Conservation (phyloP, 2,888 invertebrate genomes). For the Cybosia mesomella region DNA sequence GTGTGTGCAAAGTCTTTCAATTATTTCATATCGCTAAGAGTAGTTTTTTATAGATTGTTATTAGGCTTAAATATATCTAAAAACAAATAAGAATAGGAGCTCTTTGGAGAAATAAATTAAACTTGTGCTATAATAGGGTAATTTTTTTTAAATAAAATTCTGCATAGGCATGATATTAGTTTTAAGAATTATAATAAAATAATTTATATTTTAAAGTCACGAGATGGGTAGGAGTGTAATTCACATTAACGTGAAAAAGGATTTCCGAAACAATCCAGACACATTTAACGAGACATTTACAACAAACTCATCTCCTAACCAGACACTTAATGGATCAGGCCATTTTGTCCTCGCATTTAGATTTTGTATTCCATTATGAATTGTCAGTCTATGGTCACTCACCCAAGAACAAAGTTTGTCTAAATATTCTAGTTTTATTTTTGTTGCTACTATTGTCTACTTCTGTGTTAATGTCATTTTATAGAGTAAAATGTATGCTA, state of each 20-base stretch:
- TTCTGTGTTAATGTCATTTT: neutral
- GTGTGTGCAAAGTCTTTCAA: too few relatives aligned
- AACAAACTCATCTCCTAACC: slow-evolving; percentile 31
- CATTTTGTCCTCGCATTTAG: slow-evolving; percentile 31
- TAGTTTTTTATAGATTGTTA: too few relatives aligned
- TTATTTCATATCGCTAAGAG: too few relatives aligned
- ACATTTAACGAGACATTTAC: slow-evolving; percentile 20
- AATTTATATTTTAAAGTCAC: neutral
- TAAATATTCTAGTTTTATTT: slow-evolving; percentile 8
- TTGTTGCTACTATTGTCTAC: slow-evolving; percentile 4
- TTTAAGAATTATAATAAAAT: too few relatives aligned
- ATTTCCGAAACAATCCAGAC: slow-evolving; percentile 23
- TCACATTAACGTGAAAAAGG: neutral
- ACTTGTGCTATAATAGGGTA: too few relatives aligned
- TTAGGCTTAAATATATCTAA: too few relatives aligned
- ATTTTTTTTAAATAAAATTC: too few relatives aligned
- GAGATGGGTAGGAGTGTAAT: neutral
- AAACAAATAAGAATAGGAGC: too few relatives aligned
- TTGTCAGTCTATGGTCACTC: slow-evolving; percentile 30
- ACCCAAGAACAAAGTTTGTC: slow-evolving; percentile 20
- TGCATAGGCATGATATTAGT: too few relatives aligned
- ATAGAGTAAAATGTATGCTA: neutral
- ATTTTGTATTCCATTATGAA: slow-evolving; percentile 36
- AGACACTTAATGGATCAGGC: slow-evolving; percentile 30
- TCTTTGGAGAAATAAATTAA: too few relatives aligned